A percentile compares a stretch with the other conserved stretches of the same genome.
Evolutionary conservation across 1,140 invertebrate genomes (phyloP).

Genomic region (Aphidius gifuensis): DNA sequence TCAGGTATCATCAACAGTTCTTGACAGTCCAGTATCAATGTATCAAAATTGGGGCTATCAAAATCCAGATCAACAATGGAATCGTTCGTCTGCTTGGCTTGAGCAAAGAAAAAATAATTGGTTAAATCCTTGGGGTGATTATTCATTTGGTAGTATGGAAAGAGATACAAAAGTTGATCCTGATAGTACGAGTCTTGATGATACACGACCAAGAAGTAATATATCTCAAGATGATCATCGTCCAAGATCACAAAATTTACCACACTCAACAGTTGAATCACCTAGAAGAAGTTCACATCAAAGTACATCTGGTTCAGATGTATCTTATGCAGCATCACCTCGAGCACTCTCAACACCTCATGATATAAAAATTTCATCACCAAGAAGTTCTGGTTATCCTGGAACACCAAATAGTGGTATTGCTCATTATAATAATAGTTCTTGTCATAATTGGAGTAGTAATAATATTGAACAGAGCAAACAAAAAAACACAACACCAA

Average conservation of each 20-base stretch:
- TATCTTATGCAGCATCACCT: slow-evolving; percentile 33
- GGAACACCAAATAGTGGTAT: slow-evolving; percentile 23
- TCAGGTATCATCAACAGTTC: slow-evolving; percentile 75
- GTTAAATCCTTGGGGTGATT: slow-evolving; percentile 60
- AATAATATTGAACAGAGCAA: slow-evolving; percentile 36
- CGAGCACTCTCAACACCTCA: slow-evolving; percentile 37
- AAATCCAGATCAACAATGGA: slow-evolving; percentile 44
- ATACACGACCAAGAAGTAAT: slow-evolving; percentile 45
- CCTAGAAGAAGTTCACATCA: slow-evolving; percentile 38
- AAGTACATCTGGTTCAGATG: slow-evolving; percentile 33
- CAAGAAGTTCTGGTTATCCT: slow-evolving; percentile 40
- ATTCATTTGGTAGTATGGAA: slow-evolving; percentile 45
- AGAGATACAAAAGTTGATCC: slow-evolving; percentile 62
- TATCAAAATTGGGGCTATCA: slow-evolving; percentile 55
- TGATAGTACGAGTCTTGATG: slow-evolving; percentile 62
- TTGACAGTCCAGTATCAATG: slow-evolving; percentile 67
- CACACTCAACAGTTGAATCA: slow-evolving; percentile 40
- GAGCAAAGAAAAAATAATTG: slow-evolving; percentile 48
- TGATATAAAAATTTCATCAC: slow-evolving; percentile 35
- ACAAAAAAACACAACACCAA: slow-evolving; percentile 40
- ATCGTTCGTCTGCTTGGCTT: slow-evolving; percentile 40
- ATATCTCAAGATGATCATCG: slow-evolving; percentile 48
- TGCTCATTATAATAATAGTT: slow-evolving; percentile 37
- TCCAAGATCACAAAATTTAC: slow-evolving; percentile 41
- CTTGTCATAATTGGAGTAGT: slow-evolving; percentile 34